A percentile compares a stretch with the other conserved stretches of the same genome.
Conservation (phyloP, 2,888 invertebrate genomes). For the Brachylomia viminalis region DNA sequence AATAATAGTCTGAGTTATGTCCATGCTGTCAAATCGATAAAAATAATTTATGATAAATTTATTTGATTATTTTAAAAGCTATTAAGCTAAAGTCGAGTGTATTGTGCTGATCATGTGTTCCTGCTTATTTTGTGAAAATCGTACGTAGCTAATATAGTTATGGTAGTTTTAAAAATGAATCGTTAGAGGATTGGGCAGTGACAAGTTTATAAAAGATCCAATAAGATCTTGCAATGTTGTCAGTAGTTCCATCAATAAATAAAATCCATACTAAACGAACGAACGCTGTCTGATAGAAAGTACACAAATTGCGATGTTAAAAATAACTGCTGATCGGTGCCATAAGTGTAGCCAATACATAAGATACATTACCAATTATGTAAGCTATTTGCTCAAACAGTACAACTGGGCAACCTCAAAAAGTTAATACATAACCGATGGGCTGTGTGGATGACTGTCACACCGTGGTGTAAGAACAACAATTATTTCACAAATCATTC, state of each 20-base stretch:
- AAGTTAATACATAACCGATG: slow-evolving; percentile 56
- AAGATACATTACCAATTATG: slow-evolving; percentile 52
- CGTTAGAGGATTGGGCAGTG: neutral
- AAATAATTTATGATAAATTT: neutral
- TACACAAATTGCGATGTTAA: slow-evolving; percentile 26
- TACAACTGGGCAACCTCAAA: slow-evolving; percentile 59
- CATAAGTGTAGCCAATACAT: slow-evolving; percentile 24
- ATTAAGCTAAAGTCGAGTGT: too few relatives aligned
- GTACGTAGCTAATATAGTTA: neutral
- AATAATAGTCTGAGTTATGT: neutral
- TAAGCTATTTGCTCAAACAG: slow-evolving; percentile 46
- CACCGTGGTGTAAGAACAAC: slow-evolving; percentile 40
- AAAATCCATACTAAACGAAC: neutral
- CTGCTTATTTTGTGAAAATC: neutral
- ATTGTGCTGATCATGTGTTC: neutral
- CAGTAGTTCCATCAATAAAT: neutral
- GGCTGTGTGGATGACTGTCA: slow-evolving; percentile 32
- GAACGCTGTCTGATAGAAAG: slow-evolving; percentile 54
- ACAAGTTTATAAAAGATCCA: neutral
- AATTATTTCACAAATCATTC: neutral
- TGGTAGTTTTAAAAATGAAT: neutral
- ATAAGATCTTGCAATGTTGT: neutral
- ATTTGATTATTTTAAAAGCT: neutral
- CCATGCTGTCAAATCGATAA: neutral
- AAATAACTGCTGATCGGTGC: slow-evolving; percentile 26